Evolutionary conservation across 2,797 vertebrate genomes (phyloP).

Genomic region (Picus viridis): DNA sequence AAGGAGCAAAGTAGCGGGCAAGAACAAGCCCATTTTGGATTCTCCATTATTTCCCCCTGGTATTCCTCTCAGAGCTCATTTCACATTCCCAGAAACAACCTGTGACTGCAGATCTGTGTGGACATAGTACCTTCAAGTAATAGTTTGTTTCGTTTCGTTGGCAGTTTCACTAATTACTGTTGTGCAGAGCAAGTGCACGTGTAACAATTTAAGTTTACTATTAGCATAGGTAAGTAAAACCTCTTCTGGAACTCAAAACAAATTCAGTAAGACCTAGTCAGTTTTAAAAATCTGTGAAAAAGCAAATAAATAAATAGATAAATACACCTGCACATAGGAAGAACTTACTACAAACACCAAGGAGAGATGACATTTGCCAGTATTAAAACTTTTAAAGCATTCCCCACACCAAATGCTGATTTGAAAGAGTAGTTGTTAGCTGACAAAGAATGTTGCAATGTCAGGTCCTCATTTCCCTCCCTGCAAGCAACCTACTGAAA

Average conservation of each 20-base stretch:
- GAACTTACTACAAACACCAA: neutral
- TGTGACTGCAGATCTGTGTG: neutral
- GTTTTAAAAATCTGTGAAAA: neutral
- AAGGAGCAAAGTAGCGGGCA: neutral
- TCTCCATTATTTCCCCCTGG: neutral
- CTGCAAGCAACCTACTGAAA: neutral
- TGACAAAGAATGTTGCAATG: neutral
- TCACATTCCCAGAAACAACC: neutral
- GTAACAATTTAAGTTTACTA: neutral
- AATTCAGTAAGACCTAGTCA: neutral
- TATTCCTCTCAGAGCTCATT: neutral
- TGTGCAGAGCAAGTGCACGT: neutral
- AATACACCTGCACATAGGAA: neutral
- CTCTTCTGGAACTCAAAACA: neutral
- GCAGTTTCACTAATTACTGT: neutral
- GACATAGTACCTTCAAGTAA: neutral
- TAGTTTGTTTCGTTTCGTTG: neutral
- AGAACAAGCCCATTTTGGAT: neutral
- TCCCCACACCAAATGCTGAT: neutral
- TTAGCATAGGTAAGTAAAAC: neutral
- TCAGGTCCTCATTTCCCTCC: neutral
- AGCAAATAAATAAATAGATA: too few species aligned
- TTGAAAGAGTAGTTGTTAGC: neutral
- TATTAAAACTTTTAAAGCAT: neutral
- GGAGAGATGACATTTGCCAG: neutral